Evolutionary conservation across 2,113 vertebrate species (phyloP).

Genomic region (Bufo gargarizans): DNA sequence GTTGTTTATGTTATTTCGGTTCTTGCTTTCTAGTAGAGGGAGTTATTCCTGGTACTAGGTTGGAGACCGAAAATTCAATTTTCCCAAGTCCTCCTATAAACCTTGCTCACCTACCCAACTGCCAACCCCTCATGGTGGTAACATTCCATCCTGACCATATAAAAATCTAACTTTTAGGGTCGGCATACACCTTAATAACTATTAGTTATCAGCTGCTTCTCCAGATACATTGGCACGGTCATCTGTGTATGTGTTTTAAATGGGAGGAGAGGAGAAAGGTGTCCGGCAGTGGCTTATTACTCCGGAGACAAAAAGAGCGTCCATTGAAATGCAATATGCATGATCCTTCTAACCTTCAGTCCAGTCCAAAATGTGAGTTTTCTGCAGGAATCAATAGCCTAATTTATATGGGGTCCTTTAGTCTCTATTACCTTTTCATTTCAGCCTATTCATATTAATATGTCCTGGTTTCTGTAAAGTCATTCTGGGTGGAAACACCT

Average conservation of each 20-base stretch:
- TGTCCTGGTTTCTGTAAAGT: constrained; percentile 71
- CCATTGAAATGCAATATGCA: too few species aligned
- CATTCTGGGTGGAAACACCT: constrained; percentile 75
- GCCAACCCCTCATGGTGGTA: background rate
- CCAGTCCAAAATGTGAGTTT: too few species aligned
- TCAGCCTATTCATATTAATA: constrained; percentile 60
- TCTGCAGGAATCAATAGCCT: too few species aligned
- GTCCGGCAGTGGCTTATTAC: too few species aligned
- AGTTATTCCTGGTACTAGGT: background rate
- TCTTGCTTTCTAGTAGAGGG: background rate
- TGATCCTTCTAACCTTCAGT: too few species aligned
- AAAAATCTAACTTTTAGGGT: background rate
- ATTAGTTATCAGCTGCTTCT: too few species aligned
- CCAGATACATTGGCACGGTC: too few species aligned
- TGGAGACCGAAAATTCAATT: background rate
- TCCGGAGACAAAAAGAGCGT: too few species aligned
- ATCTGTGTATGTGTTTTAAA: too few species aligned
- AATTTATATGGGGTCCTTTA: too few species aligned
- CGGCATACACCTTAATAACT: constrained; percentile 66
- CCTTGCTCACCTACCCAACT: background rate
- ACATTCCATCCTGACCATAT: background rate
- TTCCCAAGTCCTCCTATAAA: background rate
- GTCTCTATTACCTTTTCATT: background rate
- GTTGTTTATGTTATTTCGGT: background rate
- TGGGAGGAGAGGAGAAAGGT: too few species aligned